Base-by-base conservation (phyloP, 2,113 vertebrate genomes). In the Triplophysa siluroides region DNA sequence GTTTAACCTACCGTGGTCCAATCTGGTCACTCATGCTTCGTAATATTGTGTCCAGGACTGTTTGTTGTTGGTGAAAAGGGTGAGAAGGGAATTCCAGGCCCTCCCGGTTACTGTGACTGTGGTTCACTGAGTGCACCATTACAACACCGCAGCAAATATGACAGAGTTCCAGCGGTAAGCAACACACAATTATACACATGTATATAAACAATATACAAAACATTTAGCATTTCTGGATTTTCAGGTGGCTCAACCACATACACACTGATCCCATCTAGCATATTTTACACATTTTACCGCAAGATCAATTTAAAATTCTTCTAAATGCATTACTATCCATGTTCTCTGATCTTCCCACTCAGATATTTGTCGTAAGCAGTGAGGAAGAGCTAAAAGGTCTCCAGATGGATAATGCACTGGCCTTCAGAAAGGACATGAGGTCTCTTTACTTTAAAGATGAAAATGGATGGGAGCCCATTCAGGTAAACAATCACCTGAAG, bases 301-400 rank as follows among this genome's bases (percentile, higher is more conserved):
- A 11, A 70, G 47, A 70, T n/a, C 16, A n/a, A 7, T 50, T n/a
- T n/a, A n/a, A n/a, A n/a, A n/a, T 75, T 60, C 8, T n/a, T 74
- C 23, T 41, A 47, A 8, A 23, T 18, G 50, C 16, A 47, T 47
- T 62, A n/a, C 50, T 14, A 38, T 64, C 16, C n/a, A n/a, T 79
- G 24, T 65, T 70, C 60, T 38, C 7, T 67, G 24, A 29, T 24
- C 18, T 54, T 24, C 71, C 41, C n/a, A 74, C 8, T 58, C 89
- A 99, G 97, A 98, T 99, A 90, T 99, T 97, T 85, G 94, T 98
- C 82, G 97, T 98, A 68, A 95, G 95, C 87, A 95, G 92, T 82
- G 94, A 94, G 87, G 96, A 98, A 76, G 97, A 98, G 78, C 85
- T 99, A 74, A 92, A 96, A 67, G 90, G 83, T 29, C 91, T 99